A percentile compares a stretch with the other conserved stretches of the same genome.
Evolutionary conservation across 2,888 invertebrate genomes (phyloP).

Genomic region (Euphydryas editha): DNA sequence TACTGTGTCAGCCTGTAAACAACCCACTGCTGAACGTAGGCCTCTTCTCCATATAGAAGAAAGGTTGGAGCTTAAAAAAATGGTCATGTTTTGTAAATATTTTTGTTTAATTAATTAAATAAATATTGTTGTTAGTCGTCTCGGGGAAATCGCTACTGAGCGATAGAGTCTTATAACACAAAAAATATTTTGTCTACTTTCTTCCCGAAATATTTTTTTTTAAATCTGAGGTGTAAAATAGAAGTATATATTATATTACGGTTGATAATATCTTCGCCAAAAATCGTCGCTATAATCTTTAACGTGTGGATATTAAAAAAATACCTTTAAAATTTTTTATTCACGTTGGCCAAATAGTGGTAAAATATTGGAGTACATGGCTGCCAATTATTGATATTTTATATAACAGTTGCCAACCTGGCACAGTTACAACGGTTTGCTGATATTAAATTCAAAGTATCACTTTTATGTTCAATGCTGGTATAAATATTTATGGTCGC

Average conservation of each 20-base stretch:
- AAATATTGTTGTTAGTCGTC: too few relatives aligned
- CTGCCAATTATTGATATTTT: conserved; percentile 39
- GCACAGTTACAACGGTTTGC: conserved; percentile 35
- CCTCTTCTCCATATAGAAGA: too few relatives aligned
- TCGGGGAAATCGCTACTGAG: too few relatives aligned
- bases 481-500: conserved; percentile 21
- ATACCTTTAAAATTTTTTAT: conserved; percentile 18
- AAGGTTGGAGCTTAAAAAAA: too few relatives aligned
- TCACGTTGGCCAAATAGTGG: conserved; percentile 30
- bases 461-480: conserved; percentile 31
- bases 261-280: neutral
- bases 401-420: conserved; percentile 37
- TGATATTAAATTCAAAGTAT: conserved; percentile 39
- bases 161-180: too few relatives aligned
- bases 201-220: too few relatives aligned
- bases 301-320: neutral
- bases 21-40: too few relatives aligned
- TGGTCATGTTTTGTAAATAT: too few relatives aligned
- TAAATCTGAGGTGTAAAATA: too few relatives aligned
- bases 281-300: neutral
- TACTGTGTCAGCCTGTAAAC: too few relatives aligned
- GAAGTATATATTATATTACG: neutral
- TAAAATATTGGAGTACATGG: conserved; percentile 33
- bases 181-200: too few relatives aligned
- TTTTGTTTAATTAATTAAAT: too few relatives aligned